Conservation (phyloP, 35 echinoderm and acorn worm species). For the Apostichopus californicus region DNA sequence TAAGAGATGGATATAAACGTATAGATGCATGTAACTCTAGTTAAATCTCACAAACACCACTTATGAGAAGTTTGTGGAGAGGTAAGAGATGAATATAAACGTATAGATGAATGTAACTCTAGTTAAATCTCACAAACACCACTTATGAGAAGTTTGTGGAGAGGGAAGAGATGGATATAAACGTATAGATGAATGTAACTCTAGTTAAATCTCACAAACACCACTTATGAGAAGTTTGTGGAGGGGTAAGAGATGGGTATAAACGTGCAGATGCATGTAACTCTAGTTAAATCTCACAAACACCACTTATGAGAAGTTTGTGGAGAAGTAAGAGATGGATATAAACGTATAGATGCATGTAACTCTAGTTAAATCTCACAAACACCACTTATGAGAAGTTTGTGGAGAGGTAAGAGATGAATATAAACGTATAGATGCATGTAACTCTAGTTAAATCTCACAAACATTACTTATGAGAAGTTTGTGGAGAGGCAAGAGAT, state of each 20-base stretch:
- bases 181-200: background rate
- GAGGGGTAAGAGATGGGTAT: no score
- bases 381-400: no score
- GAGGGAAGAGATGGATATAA: constrained; percentile 51
- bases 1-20: background rate
- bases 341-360: background rate
- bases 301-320: constrained; percentile 96
- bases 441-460: no score
- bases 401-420: no score
- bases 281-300: no score
- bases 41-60: constrained; percentile 84
- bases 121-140: constrained; percentile 47
- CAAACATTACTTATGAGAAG: constrained; percentile 81
- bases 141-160: constrained; percentile 97
- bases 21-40: no score
- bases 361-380: no score
- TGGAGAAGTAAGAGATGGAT: constrained; percentile 71
- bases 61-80: constrained; percentile 97
- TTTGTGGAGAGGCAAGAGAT: constrained; percentile 87
- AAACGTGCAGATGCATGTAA: no score
- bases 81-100: constrained; percentile 32
- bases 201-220: no score
- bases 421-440: no score
- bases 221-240: no score
- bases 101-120: background rate